A percentile compares a stretch with the other conserved stretches of the same genome.
Conservation (phyloP, 2,888 invertebrate genomes). For the Mantis religiosa region DNA sequence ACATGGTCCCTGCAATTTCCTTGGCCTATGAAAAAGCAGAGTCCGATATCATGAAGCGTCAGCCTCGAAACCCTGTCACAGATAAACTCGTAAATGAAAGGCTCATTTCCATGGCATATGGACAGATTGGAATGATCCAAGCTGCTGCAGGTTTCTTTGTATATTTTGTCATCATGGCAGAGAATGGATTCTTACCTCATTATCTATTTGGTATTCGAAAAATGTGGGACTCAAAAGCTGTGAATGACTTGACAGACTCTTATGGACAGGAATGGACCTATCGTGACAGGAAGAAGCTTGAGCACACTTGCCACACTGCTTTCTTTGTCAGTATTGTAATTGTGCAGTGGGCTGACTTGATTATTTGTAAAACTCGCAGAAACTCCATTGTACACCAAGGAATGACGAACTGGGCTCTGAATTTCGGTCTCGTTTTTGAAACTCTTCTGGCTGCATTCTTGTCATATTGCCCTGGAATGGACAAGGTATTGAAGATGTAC, state of each 20-base stretch:
- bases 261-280: slow-evolving; percentile 99
- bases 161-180: slow-evolving; percentile 99
- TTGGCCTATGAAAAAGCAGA: slow-evolving; percentile 89
- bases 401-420: slow-evolving; percentile 95
- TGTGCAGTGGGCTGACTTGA: slow-evolving; percentile 97
- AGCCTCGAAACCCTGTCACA: slow-evolving; percentile 80
- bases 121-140: slow-evolving; percentile 99
- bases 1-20: slow-evolving; percentile 94
- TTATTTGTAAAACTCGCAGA: slow-evolving; percentile 95
- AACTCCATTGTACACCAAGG: slow-evolving; percentile 96
- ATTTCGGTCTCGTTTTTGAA: slow-evolving; percentile 93
- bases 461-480: slow-evolving; percentile 96
- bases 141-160: slow-evolving; percentile 99
- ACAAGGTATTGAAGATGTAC: slow-evolving; percentile 95
- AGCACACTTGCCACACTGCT: slow-evolving; percentile 97
- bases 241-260: slow-evolving; percentile 96
- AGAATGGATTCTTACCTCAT: slow-evolving; percentile 93
- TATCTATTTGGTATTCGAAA: slow-evolving; percentile 91
- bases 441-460: slow-evolving; percentile 92
- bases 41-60: slow-evolving; percentile 91
- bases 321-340: slow-evolving; percentile 98
- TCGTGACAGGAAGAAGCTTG: slow-evolving; percentile 90
- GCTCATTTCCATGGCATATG: slow-evolving; percentile 99
- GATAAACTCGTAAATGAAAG: slow-evolving; percentile 95
- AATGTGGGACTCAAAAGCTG: slow-evolving; percentile 97